Evolutionary conservation across 2,113 vertebrate genomes (phyloP).

Genomic region (Serranochromis macrocephalus): DNA sequence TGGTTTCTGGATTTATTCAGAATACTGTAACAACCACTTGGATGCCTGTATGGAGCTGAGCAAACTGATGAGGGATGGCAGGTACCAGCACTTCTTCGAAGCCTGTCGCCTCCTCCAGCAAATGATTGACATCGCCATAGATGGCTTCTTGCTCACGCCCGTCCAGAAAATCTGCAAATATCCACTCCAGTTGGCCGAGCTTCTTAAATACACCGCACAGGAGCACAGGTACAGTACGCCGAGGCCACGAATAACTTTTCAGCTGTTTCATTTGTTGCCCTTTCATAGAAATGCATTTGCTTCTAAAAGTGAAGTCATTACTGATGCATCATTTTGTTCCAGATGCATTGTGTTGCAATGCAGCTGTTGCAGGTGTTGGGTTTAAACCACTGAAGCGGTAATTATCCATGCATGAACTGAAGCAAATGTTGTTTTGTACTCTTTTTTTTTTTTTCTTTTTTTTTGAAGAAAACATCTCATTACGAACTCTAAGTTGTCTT

Average conservation of each 20-base stretch:
- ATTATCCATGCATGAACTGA: slow-evolving; percentile 6
- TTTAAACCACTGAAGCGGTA: not conserved
- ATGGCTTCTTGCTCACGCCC: slow-evolving; percentile 94
- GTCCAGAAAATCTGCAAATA: slow-evolving; percentile 99
- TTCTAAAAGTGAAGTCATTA: not conserved
- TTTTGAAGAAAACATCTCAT: not conserved
- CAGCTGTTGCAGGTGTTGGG: slow-evolving; percentile 14
- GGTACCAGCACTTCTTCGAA: slow-evolving; percentile 99
- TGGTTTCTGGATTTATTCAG: slow-evolving; percentile 98
- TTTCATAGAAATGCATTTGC: not conserved
- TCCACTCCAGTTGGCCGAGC: slow-evolving; percentile 93
- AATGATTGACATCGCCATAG: slow-evolving; percentile 99
- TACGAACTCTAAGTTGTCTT: not conserved
- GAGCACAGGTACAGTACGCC: slow-evolving; percentile 84
- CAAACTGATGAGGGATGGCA: slow-evolving; percentile 94
- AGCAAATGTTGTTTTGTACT: not conserved
- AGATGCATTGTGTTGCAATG: slow-evolving; percentile 5
- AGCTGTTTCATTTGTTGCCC: not conserved
- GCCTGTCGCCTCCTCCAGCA: slow-evolving; percentile 95
- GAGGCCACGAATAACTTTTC: not conserved
- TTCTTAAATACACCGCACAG: slow-evolving; percentile 97
- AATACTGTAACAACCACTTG: slow-evolving; percentile 98
- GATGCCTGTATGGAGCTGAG: slow-evolving; percentile 98
- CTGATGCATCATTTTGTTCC: not conserved
- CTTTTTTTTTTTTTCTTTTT: not conserved